Evolutionary conservation across 2,113 vertebrate species (phyloP).

Genomic region (Ictidomys tridecemlineatus): DNA sequence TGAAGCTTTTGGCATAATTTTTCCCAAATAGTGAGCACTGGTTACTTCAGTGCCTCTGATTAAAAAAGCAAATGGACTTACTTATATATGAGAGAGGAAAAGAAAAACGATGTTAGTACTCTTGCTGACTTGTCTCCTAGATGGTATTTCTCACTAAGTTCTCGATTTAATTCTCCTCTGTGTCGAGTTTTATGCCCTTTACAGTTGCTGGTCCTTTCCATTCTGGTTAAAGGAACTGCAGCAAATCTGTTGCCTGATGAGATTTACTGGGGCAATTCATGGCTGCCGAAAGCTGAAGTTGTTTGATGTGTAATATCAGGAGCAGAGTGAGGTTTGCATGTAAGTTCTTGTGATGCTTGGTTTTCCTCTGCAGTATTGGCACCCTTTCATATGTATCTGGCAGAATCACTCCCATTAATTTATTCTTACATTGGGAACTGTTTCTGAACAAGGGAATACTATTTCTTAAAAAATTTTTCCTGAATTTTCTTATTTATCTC

Average conservation of each 20-base stretch:
- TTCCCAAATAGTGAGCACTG: background rate
- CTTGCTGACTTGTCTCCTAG: background rate
- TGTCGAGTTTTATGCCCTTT: background rate
- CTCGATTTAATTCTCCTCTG: background rate
- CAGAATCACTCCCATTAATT: conserved; percentile 28
- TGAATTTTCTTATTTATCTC: background rate
- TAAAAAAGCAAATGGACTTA: conserved; percentile 1
- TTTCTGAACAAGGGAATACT: conserved; percentile 22
- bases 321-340: background rate
- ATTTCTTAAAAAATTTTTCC: background rate
- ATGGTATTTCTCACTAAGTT: background rate
- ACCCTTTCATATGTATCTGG: background rate
- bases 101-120: background rate
- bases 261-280: background rate
- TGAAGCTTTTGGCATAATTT: conserved; percentile 63
- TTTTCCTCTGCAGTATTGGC: background rate
- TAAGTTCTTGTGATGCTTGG: background rate
- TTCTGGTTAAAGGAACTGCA: background rate
- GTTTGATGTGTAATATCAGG: background rate
- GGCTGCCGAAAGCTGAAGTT: background rate
- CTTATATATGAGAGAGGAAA: background rate
- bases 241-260: background rate
- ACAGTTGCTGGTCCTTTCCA: background rate
- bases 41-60: conserved; percentile 29
- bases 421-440: conserved; percentile 1